Conservation (phyloP, 1,140 invertebrate genomes). For the Protaetia brevitarsis region DNA sequence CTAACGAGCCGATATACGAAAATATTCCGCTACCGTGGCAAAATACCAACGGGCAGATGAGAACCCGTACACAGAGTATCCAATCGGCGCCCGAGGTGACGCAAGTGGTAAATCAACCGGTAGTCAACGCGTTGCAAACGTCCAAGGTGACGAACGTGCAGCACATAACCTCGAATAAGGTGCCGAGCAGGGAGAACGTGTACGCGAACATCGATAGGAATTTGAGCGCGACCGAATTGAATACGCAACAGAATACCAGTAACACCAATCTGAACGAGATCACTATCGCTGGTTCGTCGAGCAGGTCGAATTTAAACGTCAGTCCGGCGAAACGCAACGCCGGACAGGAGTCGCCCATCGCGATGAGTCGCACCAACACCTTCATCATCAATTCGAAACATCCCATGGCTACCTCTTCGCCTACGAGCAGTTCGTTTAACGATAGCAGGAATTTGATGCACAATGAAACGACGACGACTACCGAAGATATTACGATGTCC, state of each 20-base stretch:
- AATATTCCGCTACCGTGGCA: conserved; percentile 68
- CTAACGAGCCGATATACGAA: conserved; percentile 73
- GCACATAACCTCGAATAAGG: conserved; percentile 27
- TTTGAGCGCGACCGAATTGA: conserved; percentile 33
- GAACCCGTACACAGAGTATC: conserved; percentile 63
- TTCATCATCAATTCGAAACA: conserved; percentile 35
- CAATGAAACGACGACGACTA: conserved; percentile 22
- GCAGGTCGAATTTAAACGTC: conserved; percentile 33
- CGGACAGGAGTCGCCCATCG: conserved; percentile 26
- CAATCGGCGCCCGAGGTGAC: conserved; percentile 64
- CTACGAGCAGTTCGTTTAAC: conserved; percentile 30
- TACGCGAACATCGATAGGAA: conserved; percentile 40
- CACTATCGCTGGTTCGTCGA: conserved; percentile 17
- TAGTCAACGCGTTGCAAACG: conserved; percentile 40
- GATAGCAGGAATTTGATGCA: conserved; percentile 24
- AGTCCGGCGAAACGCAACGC: conserved; percentile 6
- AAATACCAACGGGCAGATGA: conserved; percentile 49
- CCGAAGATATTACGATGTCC: conserved; percentile 38
- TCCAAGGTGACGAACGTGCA: conserved; percentile 27
- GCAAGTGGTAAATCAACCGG: conserved; percentile 38
- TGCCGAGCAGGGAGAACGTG: conserved; percentile 38
- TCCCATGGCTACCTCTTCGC: conserved; percentile 24
- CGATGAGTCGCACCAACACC: conserved; percentile 31
- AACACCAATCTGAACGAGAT: conserved; percentile 28
- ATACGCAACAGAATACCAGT: conserved; percentile 23